Base-by-base conservation (phyloP, 2,797 vertebrate genomes). In the Eidolon dupreanum region DNA sequence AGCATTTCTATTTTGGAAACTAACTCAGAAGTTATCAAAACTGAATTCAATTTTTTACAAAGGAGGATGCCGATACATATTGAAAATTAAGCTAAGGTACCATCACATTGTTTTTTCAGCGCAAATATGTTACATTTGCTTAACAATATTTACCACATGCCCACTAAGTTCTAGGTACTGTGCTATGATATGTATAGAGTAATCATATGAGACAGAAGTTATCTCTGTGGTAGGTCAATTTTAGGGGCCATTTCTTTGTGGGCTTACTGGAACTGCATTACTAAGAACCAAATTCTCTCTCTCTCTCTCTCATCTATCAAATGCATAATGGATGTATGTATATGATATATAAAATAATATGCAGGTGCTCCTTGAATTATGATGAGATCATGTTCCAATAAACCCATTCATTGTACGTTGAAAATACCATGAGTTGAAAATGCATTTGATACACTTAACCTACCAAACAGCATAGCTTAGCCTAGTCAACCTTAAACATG, bases 41-140 rank as follows among this genome's bases (percentile, higher is more conserved):
- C 15, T 16, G 51, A 83, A 12, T 91, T 95, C 16, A 66, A 86
- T 97, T 92, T 90, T 85, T 90, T 73, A 71, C 12, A 88, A 57
- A 90, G 46, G 51, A 66, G 36, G 33, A 31, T 92, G 16, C 5
- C 55, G 28, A 46, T 49, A 6, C 13, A 31, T 63, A n/a, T 19
- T 70, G 36, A 26, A 92, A 93, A 79, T 59, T 59, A 77, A 70
- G 55, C n/a, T 59, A 55, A 66, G 19, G 3, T 8, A 22, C 4
- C 55, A 65, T 61, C 33, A 53, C 0, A 9, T 68, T 79, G 24
- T 71, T 73, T 88, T 88, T 43, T 6, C 17, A 85, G 36, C 51
- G 82, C 38, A 93, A 49, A 53, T 53, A 28, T 28, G 22, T 90
- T 90, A 57, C 7, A 53, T 83, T 70, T 95, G 22, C 57, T 82